Evolutionary conservation across 2,888 invertebrate genomes (phyloP), one percentile per base, ranked within the genome.

Genomic region (Agonopterix subpropinquella): DNA sequence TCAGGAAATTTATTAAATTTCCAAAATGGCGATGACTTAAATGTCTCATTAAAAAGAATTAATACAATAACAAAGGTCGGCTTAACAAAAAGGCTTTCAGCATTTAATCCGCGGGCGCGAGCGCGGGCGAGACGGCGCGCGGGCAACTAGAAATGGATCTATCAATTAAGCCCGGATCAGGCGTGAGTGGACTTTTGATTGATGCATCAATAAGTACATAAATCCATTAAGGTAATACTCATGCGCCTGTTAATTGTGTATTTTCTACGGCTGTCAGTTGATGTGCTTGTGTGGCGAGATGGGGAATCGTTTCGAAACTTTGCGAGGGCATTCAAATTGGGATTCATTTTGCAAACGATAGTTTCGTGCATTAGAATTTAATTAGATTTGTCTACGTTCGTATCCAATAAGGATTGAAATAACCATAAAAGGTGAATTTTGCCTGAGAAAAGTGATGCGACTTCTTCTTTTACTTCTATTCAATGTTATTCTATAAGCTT

Each of bases 151-250:
- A 78, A 81, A 77, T 71, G 72, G 73, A 78, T 75, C 68, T 70
- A 80, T 82, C 82, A 83, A 82, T 81, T 81, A 82, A 79, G 62
- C 52, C 61, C 60, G 62, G 59, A 62, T 58, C 59, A 65, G 62
- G 64, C 70, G 65, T 69, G 66, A 73, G 71, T 67, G 67, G 71
- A 65, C 73, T 75, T 74, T 73, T 85, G 86, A 86, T 86, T 85
- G 86, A 87, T 85, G 77, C 77, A 76, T 85, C 85, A 86, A 85
- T 86, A 85, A 79, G 80, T 81, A 80, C 78, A 80, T 82, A 82
- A 83, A 85, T 85, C 86, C 81, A 86, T 86, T 85, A 84, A 79
- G 74, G 68, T 71, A 73, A 77, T 81, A 77, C 80, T 74, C 69
- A 67, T 74, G 67, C 63, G 70, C 53, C 67, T 73, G 82, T 82